Percentiles rank a stretch among this genome's conserved stretches.
Evolutionary conservation across 2,113 vertebrate species (phyloP).

Genomic region (Bos taurus): ARS-UCD2.0 NC_037348.1:11307001-11307500

Average conservation of each 20-base stretch:
- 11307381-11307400: no score
- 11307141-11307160: neutral
- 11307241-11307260: neutral
- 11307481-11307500: no score
- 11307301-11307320: no score
- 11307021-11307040: neutral
- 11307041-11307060: neutral
- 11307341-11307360: no score
- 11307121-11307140: neutral
- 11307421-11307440: no score
- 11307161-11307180: neutral
- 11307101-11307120: neutral
- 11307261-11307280: neutral
- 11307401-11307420: no score
- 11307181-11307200: neutral
- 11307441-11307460: no score
- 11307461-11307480: no score
- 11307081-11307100: neutral
- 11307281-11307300: no score
- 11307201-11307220: neutral
- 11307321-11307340: no score
- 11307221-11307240: neutral
- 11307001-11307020: neutral
- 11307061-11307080: neutral
- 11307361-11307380: no score